Base-by-base conservation (phyloP, 1,140 invertebrate species). In the Dreissena rostriformis region DNA sequence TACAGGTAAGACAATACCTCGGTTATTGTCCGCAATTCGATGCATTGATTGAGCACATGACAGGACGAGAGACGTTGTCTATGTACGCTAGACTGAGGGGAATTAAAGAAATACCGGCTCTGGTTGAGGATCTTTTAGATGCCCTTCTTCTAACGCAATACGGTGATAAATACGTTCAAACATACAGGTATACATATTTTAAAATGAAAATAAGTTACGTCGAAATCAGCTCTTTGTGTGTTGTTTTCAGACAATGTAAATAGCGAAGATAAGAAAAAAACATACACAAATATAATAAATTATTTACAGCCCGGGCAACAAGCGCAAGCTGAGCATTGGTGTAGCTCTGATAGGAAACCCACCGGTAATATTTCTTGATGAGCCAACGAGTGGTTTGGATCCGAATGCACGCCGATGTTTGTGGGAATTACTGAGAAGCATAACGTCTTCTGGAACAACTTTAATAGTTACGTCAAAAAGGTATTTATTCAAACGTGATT, bases 251-350 rank as follows among this genome's bases (percentile, higher is more conserved):
- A 39, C 39, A 39, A 5, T 39, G 39, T 39, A 39, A 39, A 39
- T 22, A 26, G 26, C 22, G 29, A 49, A 52, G 8, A 5, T 19
- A 49, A 49, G 17, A 28, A n/a, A 51, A 28, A 51, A 1, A 19
- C 8, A 72, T 8, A 5, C 39, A 14, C 6, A 39, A 39, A 5
- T 2, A n/a, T 14, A 12, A 7, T 24, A 2, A n/a, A 71, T 22
- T 49, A 55, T 57, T 80, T 86, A 49, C 84, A 92, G 91, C 87
- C 91, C 91, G 28, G 98, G 98, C 0, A 99, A 98, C 88, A 99
- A 98, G 92, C 95, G 98, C 61, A 99, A 99, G 93, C 93, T 99
- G 39, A 98, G 97, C 86, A 97, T 98, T 61, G 98, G 98, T 0
- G 96, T 99, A 68, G 97, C 98, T 12, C 93, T 99, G 49, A 95